Percentiles rank a stretch among this genome's conserved stretches.
Evolutionary conservation across 2,888 invertebrate species (phyloP).

Genomic region (Troides helena): DNA sequence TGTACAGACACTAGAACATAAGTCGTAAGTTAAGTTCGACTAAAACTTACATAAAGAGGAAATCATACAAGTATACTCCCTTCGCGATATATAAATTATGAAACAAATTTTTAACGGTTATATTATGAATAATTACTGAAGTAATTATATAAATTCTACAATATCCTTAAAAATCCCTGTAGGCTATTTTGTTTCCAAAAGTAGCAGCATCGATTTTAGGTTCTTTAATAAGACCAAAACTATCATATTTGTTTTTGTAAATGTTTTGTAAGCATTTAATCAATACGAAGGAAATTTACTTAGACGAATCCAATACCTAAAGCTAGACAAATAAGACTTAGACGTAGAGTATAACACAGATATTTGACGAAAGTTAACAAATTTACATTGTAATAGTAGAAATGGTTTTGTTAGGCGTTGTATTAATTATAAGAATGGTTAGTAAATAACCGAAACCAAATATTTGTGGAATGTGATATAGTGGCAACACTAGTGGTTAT

Average conservation of each 20-base stretch:
- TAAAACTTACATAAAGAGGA: not conserved
- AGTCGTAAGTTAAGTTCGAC: slow-evolving; percentile 11
- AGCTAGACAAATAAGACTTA: slow-evolving; percentile 53
- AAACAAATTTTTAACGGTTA: no score
- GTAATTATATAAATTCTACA: no score
- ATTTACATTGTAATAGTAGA: slow-evolving; percentile 44
- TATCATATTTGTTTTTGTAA: no score
- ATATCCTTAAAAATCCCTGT: no score
- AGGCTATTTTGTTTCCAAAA: no score
- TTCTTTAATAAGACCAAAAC: no score
- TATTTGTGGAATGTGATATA: not conserved
- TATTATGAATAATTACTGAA: no score
- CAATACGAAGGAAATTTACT: slow-evolving; percentile 7
- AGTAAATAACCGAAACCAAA: not conserved
- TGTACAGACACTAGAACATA: slow-evolving; percentile 38
- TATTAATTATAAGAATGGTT: slow-evolving; percentile 3
- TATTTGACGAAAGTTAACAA: slow-evolving; percentile 63
- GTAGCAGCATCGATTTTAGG: no score
- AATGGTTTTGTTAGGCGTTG: slow-evolving; percentile 18
- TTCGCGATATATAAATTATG: not conserved
- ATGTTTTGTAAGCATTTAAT: not conserved
- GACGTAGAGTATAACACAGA: slow-evolving; percentile 64
- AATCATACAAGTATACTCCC: slow-evolving; percentile 8
- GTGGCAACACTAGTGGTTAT: slow-evolving; percentile 13
- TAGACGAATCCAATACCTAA: slow-evolving; percentile 21